Evolutionary conservation across 2,888 invertebrate genomes (phyloP), one percentile per base, ranked within the genome.

Genomic region (Philaethria dido): DNA sequence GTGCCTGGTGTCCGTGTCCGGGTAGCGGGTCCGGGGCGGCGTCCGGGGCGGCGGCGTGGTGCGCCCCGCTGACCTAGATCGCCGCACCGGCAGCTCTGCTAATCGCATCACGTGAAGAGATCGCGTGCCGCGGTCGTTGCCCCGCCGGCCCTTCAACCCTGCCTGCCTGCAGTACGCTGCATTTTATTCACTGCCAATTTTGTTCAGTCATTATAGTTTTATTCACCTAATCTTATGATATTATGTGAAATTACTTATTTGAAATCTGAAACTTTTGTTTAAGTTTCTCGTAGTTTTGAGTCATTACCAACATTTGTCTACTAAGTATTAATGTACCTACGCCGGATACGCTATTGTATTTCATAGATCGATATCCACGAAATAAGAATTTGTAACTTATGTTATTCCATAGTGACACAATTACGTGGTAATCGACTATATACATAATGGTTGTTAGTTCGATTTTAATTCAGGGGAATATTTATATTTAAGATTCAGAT

Each of bases 91-190:
- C 64, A 48, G 14, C 64, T 18, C 55, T 74, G 78, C 75, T 85
- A 87, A 87, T 87, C 86, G 86, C 80, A 85, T 84, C 86, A 85
- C 87, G 86, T 86, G 86, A 84, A 84, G 80, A 70, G 73, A 72
- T 83, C 86, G 85, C 88, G 83, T 88, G 87, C 81, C 82, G 84
- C 80, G 77, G 78, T 80, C 88, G 85, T 82, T 83, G 81, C 80
- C 79, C 79, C 82, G 47, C 63, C 54, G 45, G 47, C 55, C 81
- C 80, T 74, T 63, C 68, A 57, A 64, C 69, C 70, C 71, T 39
- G 67, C 66, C 71, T 39, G 67, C 66, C 47, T 60, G 60, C 60
- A 60, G 29, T 18, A n/a, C 45, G 44, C 44, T 60, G 60, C 60
- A 60, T 60, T 60, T 47, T 47, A 18, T 47, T 60, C 18, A 33